phyloP scores from a whole-genome alignment of 2,888 invertebrate genomes.

The Oscheius myriophilus region DNA sequence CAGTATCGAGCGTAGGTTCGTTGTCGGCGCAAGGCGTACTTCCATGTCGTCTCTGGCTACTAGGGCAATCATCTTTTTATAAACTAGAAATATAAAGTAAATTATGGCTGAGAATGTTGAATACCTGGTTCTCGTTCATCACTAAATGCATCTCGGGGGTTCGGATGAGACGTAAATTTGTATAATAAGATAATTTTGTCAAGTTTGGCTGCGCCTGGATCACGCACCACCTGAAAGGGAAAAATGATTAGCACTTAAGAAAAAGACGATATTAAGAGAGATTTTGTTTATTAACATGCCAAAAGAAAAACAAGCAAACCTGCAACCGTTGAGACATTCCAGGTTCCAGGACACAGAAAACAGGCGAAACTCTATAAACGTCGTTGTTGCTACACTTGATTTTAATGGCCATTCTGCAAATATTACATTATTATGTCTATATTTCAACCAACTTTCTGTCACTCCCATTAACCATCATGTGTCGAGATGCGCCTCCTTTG shows the following conservation, averaged over 20 bases:
- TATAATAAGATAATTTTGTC: conserved; percentile 62
- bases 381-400: conserved; percentile 68
- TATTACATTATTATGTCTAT: background rate
- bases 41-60: conserved; percentile 56
- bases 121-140: conserved; percentile 35
- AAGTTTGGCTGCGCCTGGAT: conserved; percentile 58
- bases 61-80: conserved; percentile 55
- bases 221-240: conserved; percentile 57
- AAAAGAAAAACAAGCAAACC: too few relatives aligned
- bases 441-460: conserved; percentile 45
- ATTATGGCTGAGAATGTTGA: background rate
- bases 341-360: conserved; percentile 64
- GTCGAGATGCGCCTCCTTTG: conserved; percentile 64
- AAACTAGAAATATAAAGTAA: conserved; percentile 29
- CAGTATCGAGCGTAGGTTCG: conserved; percentile 49
- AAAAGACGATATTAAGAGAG: too few relatives aligned
- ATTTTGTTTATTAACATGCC: too few relatives aligned
- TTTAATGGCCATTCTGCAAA: conserved; percentile 64
- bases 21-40: conserved; percentile 44
- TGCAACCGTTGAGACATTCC: conserved; percentile 63
- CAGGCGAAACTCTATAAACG: conserved; percentile 64
- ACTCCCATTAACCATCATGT: conserved; percentile 67
- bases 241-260: background rate
- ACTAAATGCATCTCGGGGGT: conserved; percentile 52
- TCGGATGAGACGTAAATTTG: conserved; percentile 53